Evolutionary conservation across 2,113 vertebrate species (phyloP), one percentile per base, ranked within the genome.

Genomic region (Bettongia penicillata): DNA sequence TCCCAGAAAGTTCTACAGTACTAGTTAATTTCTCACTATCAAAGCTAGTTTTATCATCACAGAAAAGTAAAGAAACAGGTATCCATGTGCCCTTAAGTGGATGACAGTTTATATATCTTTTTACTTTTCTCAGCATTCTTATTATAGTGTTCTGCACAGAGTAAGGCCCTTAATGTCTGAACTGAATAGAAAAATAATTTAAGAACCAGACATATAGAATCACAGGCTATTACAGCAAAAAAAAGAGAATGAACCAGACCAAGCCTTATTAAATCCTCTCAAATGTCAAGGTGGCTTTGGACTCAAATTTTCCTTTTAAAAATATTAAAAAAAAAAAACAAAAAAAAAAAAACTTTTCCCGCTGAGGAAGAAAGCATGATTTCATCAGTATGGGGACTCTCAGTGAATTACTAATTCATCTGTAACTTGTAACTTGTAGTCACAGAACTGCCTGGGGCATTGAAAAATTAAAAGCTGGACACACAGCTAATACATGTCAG

Each of bases 251-350:
- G n/a, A 84, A 22, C 37, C 43, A 43, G n/a, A 22, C n/a, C 16
- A 8, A 84, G 0, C 37, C 37, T 16, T 19, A 84, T 23, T 3
- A 84, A 84, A 84, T 84, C n/a, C 68, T 84, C 16, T n/a, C 68
- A 84, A 22, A 84, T 84, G 37, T 19, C 90, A 31, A 92, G 77
- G 90, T 61, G 55, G 3, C 28, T 92, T 26, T 93, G 25, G 50
- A 92, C 6, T 61, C 91, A 96, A 23, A 28, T 50, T 96, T 93
- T 94, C 91, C 53, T 90, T 96, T 91, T 52, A 95, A 93, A 94
- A 94, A 84, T 16, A 84, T 43, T 48, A 48, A 48, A 48, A 48
- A 48, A 48, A 48, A 48, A 48, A 48, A 48, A 48, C 2, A 48
- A 48, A 48, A 48, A 2, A 48, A 48, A 48, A 2, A 48, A 48